phyloP scores from a whole-genome alignment of 1,140 invertebrate species.

The Euglossa dilemma region DNA sequence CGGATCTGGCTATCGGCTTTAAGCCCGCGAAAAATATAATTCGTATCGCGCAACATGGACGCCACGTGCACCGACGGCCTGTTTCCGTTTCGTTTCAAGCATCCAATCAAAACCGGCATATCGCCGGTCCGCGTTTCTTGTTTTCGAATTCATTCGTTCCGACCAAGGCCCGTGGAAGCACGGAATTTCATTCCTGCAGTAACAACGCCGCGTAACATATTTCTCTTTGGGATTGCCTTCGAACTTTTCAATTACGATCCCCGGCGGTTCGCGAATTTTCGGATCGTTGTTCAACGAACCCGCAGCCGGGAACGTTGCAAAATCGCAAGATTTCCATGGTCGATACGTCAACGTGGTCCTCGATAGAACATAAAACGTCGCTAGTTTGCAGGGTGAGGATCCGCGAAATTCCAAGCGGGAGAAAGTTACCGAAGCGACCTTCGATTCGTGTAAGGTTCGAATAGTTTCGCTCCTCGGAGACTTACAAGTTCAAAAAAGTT shows the following conservation, averaged over 20 bases:
- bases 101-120: slow-evolving; percentile 27
- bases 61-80: background rate
- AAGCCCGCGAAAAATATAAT: slow-evolving; percentile 2
- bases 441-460: background rate
- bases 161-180: background rate
- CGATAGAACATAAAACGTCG: no score
- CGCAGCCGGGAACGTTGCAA: no score
- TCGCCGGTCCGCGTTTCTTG: background rate
- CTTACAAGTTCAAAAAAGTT: background rate
- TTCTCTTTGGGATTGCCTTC: slow-evolving; percentile 8
- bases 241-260: slow-evolving; percentile 26
- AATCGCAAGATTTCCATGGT: no score
- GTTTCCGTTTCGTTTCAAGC: background rate
- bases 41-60: background rate
- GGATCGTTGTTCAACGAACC: background rate
- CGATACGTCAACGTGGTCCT: no score
- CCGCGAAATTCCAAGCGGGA: no score
- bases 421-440: background rate
- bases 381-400: no score
- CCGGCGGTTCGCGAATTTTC: background rate
- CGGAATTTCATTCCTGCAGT: slow-evolving; percentile 17
- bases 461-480: background rate
- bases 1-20: background rate
- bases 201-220: background rate
- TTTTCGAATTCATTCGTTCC: slow-evolving; percentile 18